Conservation (phyloP, 1,140 invertebrate species). For the Melipona quadrifasciata region DNA sequence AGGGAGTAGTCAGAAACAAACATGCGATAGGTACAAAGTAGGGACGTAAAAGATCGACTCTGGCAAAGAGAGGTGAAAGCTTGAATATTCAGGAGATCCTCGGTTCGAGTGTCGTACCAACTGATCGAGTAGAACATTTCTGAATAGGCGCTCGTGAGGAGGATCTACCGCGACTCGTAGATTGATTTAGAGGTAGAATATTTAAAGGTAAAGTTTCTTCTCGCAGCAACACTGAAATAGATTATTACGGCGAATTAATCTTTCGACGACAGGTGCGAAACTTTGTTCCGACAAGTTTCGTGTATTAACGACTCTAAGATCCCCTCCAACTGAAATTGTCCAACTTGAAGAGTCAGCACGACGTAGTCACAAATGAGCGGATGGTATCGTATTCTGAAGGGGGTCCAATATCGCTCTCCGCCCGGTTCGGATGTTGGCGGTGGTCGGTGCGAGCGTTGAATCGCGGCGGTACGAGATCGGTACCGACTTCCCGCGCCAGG, state of each 20-base stretch:
- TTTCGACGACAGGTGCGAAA: too few species aligned
- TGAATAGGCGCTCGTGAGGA: not conserved
- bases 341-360: not conserved
- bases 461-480: slow-evolving; percentile 45
- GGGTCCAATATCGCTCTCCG: not conserved
- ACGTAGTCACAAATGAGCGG: not conserved
- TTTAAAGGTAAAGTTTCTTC: too few species aligned
- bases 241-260: too few species aligned
- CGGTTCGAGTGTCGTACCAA: not conserved
- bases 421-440: not conserved
- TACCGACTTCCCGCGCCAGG: slow-evolving; percentile 45
- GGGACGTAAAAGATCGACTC: too few species aligned
- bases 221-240: too few species aligned
- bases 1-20: too few species aligned
- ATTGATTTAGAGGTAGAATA: not conserved
- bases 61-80: too few species aligned
- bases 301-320: not conserved
- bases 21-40: too few species aligned
- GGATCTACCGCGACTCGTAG: not conserved
- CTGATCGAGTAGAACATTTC: not conserved
- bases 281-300: not conserved
- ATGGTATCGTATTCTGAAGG: not conserved
- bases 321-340: not conserved
- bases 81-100: not conserved
- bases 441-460: slow-evolving; percentile 7